Conservation (phyloP, 2,888 invertebrate species). For the Timema cristinae region DNA sequence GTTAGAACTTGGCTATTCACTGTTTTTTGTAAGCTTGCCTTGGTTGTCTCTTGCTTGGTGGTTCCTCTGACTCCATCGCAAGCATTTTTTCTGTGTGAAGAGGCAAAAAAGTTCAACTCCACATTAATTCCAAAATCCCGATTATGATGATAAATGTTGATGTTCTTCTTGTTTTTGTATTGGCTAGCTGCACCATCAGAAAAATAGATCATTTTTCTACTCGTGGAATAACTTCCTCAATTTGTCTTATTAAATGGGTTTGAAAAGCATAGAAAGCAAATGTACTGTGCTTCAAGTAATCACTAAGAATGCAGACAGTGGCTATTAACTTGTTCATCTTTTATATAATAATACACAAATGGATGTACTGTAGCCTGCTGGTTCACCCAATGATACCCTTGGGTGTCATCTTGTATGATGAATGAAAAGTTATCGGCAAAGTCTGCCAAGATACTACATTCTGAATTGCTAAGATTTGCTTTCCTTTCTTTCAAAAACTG, state of each 20-base stretch:
- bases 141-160: slow-evolving; percentile 7
- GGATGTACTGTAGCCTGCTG: neutral
- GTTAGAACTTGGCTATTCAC: neutral
- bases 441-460: neutral
- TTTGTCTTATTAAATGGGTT: neutral
- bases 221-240: neutral
- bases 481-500: neutral
- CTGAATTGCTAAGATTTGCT: slow-evolving; percentile 4
- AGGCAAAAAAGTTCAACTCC: neutral
- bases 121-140: neutral
- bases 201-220: neutral
- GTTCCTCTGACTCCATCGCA: slow-evolving; percentile 8
- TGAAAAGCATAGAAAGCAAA: neutral
- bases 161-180: slow-evolving; percentile 9
- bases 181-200: slow-evolving; percentile 10
- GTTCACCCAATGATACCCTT: neutral
- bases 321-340: neutral
- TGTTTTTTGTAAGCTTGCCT: neutral
- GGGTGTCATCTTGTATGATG: neutral
- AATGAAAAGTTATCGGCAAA: neutral
- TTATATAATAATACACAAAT: slow-evolving; percentile 2
- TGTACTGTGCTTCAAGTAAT: slow-evolving; percentile 2
- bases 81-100: neutral
- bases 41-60: neutral
- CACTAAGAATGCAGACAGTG: slow-evolving; percentile 5